Evolutionary conservation across 2,797 vertebrate species (phyloP).

Genomic region (Hoplostethus mediterraneus): DNA sequence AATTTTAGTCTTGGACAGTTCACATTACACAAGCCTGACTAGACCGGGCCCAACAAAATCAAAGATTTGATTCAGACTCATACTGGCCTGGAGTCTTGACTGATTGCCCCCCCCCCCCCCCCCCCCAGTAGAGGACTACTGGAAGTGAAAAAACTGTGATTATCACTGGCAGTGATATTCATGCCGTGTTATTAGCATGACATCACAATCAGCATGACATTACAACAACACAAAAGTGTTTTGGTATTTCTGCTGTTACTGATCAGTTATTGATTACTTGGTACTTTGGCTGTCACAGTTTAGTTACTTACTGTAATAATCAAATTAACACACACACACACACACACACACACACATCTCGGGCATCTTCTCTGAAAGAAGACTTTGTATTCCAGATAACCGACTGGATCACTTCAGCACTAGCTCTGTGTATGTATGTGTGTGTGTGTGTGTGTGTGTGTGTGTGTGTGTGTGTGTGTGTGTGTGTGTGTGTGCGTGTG

Average conservation of each 20-base stretch:
- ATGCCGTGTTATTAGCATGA: conserved; percentile 45
- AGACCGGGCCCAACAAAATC: too few species aligned
- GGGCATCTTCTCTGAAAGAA: background rate
- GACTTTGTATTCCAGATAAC: background rate
- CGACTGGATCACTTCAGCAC: background rate
- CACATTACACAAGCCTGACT: too few species aligned
- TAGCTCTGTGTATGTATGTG: too few species aligned
- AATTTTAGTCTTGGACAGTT: too few species aligned
- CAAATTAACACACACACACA: background rate
- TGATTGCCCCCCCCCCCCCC: too few species aligned
- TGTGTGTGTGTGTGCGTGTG: too few species aligned
- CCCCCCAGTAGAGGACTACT: too few species aligned
- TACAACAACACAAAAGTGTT: conserved; percentile 26
- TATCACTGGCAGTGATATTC: conserved; percentile 31
- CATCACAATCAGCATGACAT: conserved; percentile 26
- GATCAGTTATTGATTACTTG: conserved; percentile 51
- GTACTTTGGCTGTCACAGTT: conserved; percentile 23
- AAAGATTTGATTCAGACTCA: too few species aligned
- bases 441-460: too few species aligned
- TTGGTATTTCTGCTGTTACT: conserved; percentile 38
- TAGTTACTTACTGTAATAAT: background rate
- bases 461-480: too few species aligned
- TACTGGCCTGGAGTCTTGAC: too few species aligned
- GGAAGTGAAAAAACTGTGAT: too few species aligned
- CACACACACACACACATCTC: background rate